Evolutionary conservation across 1,140 invertebrate species (phyloP).

Genomic region (Ectropis grisescens): DNA sequence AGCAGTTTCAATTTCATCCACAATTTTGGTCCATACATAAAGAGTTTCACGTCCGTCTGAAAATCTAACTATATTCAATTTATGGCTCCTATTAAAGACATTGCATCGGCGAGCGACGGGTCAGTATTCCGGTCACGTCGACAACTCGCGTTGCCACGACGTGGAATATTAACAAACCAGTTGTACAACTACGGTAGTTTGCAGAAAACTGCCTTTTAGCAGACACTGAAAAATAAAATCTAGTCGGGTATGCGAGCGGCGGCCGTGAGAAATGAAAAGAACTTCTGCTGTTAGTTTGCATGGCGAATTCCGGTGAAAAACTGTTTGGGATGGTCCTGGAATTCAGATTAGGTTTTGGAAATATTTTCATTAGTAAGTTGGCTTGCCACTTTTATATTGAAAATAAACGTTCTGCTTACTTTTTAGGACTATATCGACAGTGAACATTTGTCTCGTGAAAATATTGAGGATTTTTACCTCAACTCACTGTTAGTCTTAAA

Average conservation of each 20-base stretch:
- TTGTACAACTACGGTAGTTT: conserved; percentile 15
- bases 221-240: conserved; percentile 39
- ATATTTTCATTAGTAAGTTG: no score
- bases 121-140: conserved; percentile 22
- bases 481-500: no score
- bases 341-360: no score
- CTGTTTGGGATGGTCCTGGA: conserved; percentile 11
- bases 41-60: no score
- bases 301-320: background rate
- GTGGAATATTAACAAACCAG: conserved; percentile 24
- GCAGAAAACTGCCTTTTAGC: conserved; percentile 30
- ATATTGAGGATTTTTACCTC: no score
- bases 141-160: conserved; percentile 14
- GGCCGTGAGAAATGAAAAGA: background rate
- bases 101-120: conserved; percentile 17
- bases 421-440: no score
- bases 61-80: conserved; percentile 45
- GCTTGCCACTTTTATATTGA: no score
- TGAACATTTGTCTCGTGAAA: no score
- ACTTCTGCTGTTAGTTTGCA: background rate
- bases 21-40: no score
- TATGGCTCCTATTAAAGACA: conserved; percentile 38
- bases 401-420: no score
- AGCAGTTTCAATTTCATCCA: no score
- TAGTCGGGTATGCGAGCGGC: conserved; percentile 2